A percentile compares a stretch with the other conserved stretches of the same genome.
Conservation (phyloP, 2,888 invertebrate species). For the Andrena hattorfiana region DNA sequence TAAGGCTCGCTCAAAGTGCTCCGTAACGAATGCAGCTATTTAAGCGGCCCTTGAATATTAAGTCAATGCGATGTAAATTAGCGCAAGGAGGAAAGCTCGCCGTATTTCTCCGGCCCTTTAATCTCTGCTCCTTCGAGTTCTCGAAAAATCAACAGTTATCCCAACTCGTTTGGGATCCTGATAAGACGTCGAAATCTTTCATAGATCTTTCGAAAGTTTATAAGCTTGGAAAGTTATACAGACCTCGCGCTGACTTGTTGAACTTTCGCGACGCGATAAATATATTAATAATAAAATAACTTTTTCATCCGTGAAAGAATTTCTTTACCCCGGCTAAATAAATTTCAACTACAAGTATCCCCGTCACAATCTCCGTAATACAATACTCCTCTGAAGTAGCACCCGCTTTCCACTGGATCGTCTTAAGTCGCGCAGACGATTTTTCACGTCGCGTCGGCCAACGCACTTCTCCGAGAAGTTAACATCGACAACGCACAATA, state of each 20-base stretch:
- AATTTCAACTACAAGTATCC: too few species aligned
- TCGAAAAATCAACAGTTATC: neutral
- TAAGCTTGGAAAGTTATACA: neutral
- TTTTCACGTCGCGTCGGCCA: neutral
- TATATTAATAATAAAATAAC: too few species aligned
- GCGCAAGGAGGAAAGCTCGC: neutral
- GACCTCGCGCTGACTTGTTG: neutral
- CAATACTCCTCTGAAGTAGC: too few species aligned
- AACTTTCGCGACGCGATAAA: neutral
- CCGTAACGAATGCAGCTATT: constrained; percentile 30
- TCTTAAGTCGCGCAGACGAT: neutral
- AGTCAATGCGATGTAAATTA: constrained; percentile 23
- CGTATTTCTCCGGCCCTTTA: neutral
- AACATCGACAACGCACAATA: constrained; percentile 57
- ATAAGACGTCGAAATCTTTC: neutral
- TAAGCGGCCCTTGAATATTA: constrained; percentile 35
- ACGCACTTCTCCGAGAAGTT: constrained; percentile 16
- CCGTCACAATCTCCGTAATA: too few species aligned
- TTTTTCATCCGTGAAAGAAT: too few species aligned
- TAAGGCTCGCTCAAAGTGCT: neutral
- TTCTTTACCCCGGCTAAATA: too few species aligned
- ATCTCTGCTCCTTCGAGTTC: constrained; percentile 7
- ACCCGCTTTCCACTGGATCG: neutral
- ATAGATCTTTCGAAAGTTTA: neutral
- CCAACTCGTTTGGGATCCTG: neutral